Percentiles rank a stretch among this genome's conserved stretches.
phyloP scores from a whole-genome alignment of 2,888 invertebrate genomes.

The Tachystola acroxantha region DNA sequence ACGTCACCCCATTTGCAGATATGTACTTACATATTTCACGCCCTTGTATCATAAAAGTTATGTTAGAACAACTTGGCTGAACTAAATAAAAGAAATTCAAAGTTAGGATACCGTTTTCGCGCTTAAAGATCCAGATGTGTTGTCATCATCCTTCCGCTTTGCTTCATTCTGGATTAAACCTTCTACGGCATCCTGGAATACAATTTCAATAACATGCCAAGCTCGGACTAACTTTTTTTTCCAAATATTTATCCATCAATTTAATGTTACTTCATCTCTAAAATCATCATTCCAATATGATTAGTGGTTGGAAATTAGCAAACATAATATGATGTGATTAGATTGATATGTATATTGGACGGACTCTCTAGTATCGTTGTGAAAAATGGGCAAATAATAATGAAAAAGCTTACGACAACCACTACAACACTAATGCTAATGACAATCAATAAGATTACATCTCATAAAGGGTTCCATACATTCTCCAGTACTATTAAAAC shows the following conservation, averaged over 20 bases:
- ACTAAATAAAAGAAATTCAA: slow-evolving; percentile 11
- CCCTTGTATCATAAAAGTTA: no score
- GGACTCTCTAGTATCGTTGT: no score
- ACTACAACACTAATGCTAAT: slow-evolving; percentile 16
- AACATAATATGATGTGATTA: neutral
- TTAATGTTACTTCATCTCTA: neutral
- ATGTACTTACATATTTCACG: no score
- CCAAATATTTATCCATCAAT: neutral
- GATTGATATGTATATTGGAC: no score
- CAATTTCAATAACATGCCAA: slow-evolving; percentile 60
- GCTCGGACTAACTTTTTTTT: slow-evolving; percentile 24
- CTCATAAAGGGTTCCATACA: slow-evolving; percentile 14
- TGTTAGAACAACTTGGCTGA: slow-evolving; percentile 1
- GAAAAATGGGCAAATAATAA: slow-evolving; percentile 39
- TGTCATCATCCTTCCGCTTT: slow-evolving; percentile 54
- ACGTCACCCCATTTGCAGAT: no score
- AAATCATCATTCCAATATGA: neutral
- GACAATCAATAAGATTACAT: neutral
- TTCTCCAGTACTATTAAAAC: no score
- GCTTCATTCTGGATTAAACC: slow-evolving; percentile 51
- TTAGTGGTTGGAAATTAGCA: neutral
- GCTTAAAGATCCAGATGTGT: slow-evolving; percentile 35
- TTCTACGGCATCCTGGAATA: slow-evolving; percentile 64
- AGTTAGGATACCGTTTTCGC: slow-evolving; percentile 47
- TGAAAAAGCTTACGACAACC: slow-evolving; percentile 39